Percentiles rank a stretch among this genome's conserved stretches.
These are phyloP conservation scores for Phorcus lineatus DNA, from an alignment of 2,888 invertebrate species.

Conservation along the genomic window DNA sequence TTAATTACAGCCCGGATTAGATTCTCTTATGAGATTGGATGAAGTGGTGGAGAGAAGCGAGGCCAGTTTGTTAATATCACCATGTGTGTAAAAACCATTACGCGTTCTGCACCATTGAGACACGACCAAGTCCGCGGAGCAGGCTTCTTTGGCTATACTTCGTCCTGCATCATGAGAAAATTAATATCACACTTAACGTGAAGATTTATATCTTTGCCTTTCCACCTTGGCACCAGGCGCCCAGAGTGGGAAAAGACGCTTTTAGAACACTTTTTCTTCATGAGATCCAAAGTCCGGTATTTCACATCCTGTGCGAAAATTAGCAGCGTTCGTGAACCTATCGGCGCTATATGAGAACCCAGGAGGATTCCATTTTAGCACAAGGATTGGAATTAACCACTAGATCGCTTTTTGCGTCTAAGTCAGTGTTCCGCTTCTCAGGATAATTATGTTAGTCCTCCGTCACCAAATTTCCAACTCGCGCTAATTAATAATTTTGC, in stretches of 20 bases:
- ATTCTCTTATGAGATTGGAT: constrained; percentile 16
- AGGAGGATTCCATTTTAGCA: constrained; percentile 22
- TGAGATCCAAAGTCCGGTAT: neutral
- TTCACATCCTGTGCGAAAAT: neutral
- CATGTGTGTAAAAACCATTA: constrained; percentile 7
- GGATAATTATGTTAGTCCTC: constrained; percentile 31
- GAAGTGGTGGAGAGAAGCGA: neutral
- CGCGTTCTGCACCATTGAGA: neutral
- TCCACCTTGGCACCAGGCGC: neutral
- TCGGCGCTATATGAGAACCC: constrained; percentile 15
- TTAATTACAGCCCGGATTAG: constrained; percentile 36
- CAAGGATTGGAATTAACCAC: constrained; percentile 15
- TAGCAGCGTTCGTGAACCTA: constrained; percentile 9
- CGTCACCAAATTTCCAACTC: constrained; percentile 35
- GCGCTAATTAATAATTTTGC: constrained; percentile 38
- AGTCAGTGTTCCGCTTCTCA: constrained; percentile 26
- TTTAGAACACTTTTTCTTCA: constrained; percentile 10
- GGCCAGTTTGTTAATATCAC: neutral
- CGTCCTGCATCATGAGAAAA: constrained; percentile 6
- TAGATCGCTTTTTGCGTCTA: constrained; percentile 20
- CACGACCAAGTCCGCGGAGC: constrained; percentile 6
- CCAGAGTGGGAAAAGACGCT: neutral
- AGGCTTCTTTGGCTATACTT: neutral
- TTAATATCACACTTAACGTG: constrained; percentile 23
- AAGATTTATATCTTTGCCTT: constrained; percentile 26